These are phyloP conservation scores for Spisula subtruncata DNA, from an alignment of 2,888 invertebrate genomes.

Conservation along the genomic window DNA sequence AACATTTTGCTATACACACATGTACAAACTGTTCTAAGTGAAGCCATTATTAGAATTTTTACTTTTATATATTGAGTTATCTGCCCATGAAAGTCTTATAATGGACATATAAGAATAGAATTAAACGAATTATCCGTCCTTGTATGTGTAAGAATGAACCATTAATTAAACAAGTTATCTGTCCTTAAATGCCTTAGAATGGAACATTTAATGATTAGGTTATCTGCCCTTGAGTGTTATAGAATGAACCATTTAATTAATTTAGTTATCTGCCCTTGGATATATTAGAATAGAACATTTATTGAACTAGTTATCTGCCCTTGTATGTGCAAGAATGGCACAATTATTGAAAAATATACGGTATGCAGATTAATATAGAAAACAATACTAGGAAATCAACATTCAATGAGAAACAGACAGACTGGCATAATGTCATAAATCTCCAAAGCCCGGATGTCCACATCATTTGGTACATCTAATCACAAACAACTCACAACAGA, in stretches of 20 bases:
- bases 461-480: neutral
- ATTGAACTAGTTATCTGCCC: no score
- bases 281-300: neutral
- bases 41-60: no score
- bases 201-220: neutral
- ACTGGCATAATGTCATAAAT: neutral
- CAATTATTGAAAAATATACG: neutral
- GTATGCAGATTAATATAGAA: neutral
- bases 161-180: neutral
- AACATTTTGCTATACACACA: no score
- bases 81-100: neutral
- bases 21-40: no score
- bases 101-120: neutral
- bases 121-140: no score
- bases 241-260: neutral
- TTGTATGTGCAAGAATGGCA: no score
- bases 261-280: neutral
- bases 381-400: neutral
- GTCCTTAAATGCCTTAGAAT: neutral
- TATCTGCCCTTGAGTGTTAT: no score
- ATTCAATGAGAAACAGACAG: neutral
- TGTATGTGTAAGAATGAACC: no score
- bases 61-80: neutral
- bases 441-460: neutral
- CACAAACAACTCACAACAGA: neutral